Conservation (phyloP, 2,113 vertebrate species). For the Cricetomys ansorgei region DNA sequence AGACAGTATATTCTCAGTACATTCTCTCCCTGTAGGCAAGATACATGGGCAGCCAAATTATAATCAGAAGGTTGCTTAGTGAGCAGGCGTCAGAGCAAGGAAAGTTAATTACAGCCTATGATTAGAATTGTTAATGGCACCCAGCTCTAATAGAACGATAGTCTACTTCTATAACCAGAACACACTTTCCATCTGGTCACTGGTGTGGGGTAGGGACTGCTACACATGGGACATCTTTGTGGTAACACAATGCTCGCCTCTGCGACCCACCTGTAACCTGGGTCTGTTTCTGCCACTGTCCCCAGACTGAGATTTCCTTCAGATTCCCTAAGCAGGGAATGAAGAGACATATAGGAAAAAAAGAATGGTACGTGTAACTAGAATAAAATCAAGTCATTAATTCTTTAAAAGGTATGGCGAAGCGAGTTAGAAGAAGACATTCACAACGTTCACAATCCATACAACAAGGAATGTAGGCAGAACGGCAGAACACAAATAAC, state of each 20-base stretch:
- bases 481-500: conserved; percentile 4
- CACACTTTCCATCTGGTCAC: conserved; percentile 71
- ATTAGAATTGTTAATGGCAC: conserved; percentile 81
- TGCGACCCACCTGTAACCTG: neutral
- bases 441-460: neutral
- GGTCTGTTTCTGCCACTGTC: neutral
- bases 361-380: neutral
- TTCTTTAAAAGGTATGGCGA: neutral
- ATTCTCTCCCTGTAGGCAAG: conserved; percentile 76
- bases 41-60: conserved; percentile 79
- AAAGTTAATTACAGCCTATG: conserved; percentile 83
- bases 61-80: conserved; percentile 81
- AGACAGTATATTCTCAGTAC: conserved; percentile 75
- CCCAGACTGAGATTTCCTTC: neutral
- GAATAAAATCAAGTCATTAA: conserved; percentile 26
- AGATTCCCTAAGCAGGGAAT: neutral
- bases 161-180: conserved; percentile 66
- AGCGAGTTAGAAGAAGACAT: neutral
- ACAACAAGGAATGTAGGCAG: neutral
- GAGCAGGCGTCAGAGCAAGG: conserved; percentile 73
- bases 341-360: neutral
- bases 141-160: conserved; percentile 70
- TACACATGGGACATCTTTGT: neutral
- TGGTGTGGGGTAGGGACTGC: conserved; percentile 6
- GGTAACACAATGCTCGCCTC: neutral